phyloP scores from a whole-genome alignment of 2,797 vertebrate species.

The Melanotaenia parkinsoni region DNA sequence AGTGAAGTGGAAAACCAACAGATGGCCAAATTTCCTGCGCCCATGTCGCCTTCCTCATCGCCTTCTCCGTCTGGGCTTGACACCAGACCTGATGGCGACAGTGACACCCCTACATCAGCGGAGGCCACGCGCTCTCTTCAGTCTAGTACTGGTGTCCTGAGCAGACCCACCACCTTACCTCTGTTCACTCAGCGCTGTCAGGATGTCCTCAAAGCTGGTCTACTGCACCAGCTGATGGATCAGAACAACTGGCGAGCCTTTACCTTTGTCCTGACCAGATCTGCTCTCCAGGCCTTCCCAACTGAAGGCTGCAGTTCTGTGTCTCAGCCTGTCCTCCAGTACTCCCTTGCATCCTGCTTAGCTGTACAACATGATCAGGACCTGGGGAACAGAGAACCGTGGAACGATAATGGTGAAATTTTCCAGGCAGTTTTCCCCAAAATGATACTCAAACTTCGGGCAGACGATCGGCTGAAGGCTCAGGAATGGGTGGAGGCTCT shows the following conservation, averaged over 20 bases:
- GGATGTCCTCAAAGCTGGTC: constrained; percentile 90
- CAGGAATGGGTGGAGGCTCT: constrained; percentile 93
- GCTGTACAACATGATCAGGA: constrained; percentile 85
- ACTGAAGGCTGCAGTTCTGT: constrained; percentile 88
- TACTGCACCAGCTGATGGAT: constrained; percentile 88
- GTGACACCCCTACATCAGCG: constrained; percentile 43
- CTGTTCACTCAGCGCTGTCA: constrained; percentile 84
- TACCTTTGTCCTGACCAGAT: constrained; percentile 90
- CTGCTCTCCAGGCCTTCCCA: constrained; percentile 89
- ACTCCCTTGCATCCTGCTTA: constrained; percentile 86
- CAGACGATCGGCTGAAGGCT: constrained; percentile 87
- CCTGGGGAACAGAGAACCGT: constrained; percentile 78
- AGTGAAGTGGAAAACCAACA: constrained; percentile 64
- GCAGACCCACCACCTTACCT: constrained; percentile 82
- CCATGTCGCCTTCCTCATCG: constrained; percentile 59
- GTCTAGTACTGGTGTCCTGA: constrained; percentile 48
- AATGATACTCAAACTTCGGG: constrained; percentile 88
- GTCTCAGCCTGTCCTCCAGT: constrained; percentile 88
- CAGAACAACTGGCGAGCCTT: constrained; percentile 95
- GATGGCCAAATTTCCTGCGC: constrained; percentile 42
- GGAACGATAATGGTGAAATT: constrained; percentile 71
- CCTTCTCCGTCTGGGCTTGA: constrained; percentile 59
- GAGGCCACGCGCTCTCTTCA: constrained; percentile 27
- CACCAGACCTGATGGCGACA: constrained; percentile 60
- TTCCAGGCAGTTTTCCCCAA: constrained; percentile 92